Evolutionary conservation across 2,888 invertebrate species (phyloP), one percentile per base, ranked within the genome.

Genomic region (Ochropleura leucogaster): DNA sequence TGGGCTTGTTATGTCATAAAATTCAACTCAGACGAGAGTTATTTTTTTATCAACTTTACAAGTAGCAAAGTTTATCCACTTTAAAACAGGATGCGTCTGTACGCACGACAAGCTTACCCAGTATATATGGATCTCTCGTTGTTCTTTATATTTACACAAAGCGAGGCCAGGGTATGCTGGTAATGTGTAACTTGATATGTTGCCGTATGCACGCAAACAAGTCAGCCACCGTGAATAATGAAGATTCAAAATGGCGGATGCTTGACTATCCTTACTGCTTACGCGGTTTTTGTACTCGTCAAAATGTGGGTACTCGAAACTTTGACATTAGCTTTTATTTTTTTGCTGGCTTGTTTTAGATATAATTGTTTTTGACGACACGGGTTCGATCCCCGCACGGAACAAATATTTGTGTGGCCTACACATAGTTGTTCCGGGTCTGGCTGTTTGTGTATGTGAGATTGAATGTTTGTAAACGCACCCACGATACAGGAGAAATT

Each of bases 211-310:
- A 1, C 7, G 51, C 18, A 49, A 0, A 60, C 30, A 30, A 79
- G n/a, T 68, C 68, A 72, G 79, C 55, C n/a, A 63, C 66, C 74
- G 79, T 63, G 51, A 74, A 66, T 49, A 14, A 30, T 64, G 59
- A 59, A 30, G 66, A 68, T 63, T 42, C 46, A 69, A 74, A 69
- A 79, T 79, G 80, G 73, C 79, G 42, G 66, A 47, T 30, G 20
- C 14, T 44, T 46, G 57, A 60, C 73, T 9, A 78, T 67, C 40
- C 49, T 55, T 42, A 60, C n/a, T 59, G 59, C 46, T 63, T 59
- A 63, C 53, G 18, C 20, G 9, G 8, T 8, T 51, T 78, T 68
- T 55, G 49, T 65, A n/a, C 20, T 47, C 44, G 12, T 49, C 30
- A 66, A 60, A 60, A 67, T 66, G n/a, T 51, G 53, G 53, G 53